Evolutionary conservation across 2,888 invertebrate species (phyloP).

Genomic region (Mimas tiliae): DNA sequence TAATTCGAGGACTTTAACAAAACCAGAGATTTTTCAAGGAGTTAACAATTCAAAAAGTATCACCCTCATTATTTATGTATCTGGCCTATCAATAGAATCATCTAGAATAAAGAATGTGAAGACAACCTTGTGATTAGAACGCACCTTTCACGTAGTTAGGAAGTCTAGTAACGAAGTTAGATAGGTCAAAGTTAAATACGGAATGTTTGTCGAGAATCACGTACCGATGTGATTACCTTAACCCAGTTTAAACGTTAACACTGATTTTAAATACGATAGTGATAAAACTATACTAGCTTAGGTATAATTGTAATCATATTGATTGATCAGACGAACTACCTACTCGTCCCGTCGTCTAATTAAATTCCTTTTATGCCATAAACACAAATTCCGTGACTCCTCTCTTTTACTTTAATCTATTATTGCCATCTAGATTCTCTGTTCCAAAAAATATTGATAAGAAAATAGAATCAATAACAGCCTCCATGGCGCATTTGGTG

Average conservation of each 20-base stretch:
- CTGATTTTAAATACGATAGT: neutral
- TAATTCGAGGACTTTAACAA: too few species aligned
- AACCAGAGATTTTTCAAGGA: neutral
- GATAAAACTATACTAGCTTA: neutral
- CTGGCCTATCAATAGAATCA: neutral
- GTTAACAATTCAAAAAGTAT: neutral
- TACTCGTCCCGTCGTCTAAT: too few species aligned
- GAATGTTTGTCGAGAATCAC: constrained; percentile 12
- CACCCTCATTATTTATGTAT: neutral
- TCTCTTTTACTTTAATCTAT: too few species aligned
- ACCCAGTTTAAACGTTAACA: constrained; percentile 5
- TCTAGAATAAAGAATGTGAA: neutral
- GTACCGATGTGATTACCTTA: constrained; percentile 10
- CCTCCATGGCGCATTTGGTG: too few species aligned
- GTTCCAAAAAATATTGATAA: too few species aligned
- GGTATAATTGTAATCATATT: neutral
- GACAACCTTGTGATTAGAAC: constrained; percentile 16
- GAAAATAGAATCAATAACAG: too few species aligned
- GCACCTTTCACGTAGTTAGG: constrained; percentile 10
- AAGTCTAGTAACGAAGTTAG: constrained; percentile 15
- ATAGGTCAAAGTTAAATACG: constrained; percentile 5
- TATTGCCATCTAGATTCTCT: too few species aligned
- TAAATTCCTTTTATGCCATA: too few species aligned
- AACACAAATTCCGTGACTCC: too few species aligned
- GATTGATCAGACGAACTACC: too few species aligned